phyloP scores from a whole-genome alignment of 2,113 vertebrate species.

The Passer montanus region DNA sequence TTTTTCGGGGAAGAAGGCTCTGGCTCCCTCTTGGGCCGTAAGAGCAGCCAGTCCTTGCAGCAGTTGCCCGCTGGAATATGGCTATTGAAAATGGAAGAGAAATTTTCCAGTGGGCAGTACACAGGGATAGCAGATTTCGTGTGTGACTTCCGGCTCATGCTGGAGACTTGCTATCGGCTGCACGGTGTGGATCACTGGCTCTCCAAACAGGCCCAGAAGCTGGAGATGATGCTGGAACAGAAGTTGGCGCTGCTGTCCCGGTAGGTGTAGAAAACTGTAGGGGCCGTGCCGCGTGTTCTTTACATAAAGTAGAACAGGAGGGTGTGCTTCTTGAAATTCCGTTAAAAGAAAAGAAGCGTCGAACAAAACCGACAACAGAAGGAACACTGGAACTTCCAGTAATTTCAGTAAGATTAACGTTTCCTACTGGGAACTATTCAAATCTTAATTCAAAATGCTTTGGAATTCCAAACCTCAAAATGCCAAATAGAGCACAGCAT shows the following conservation, averaged over 20 bases:
- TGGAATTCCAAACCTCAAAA: background rate
- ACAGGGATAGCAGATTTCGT: constrained; percentile 90
- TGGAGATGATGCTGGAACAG: constrained; percentile 96
- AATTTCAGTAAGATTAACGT: background rate
- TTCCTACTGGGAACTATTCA: background rate
- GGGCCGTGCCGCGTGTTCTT: background rate
- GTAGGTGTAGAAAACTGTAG: constrained; percentile 62
- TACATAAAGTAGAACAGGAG: background rate
- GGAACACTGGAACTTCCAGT: background rate
- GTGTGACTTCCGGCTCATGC: constrained; percentile 91
- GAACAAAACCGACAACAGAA: background rate
- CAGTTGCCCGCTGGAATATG: constrained; percentile 72
- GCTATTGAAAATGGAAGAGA: constrained; percentile 88
- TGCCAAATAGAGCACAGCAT: background rate
- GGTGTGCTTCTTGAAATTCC: background rate
- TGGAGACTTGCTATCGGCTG: constrained; percentile 91
- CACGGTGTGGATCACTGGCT: constrained; percentile 96
- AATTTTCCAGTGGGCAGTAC: constrained; percentile 86
- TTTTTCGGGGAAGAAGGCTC: background rate
- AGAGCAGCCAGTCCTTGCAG: background rate
- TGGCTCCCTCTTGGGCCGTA: background rate
- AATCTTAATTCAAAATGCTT: background rate
- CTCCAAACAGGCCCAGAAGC: constrained; percentile 94
- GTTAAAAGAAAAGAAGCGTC: background rate
- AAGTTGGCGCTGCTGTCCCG: constrained; percentile 92